phyloP scores from a whole-genome alignment of 2,113 vertebrate genomes.

The Thalassarche chlororhynchos region DNA sequence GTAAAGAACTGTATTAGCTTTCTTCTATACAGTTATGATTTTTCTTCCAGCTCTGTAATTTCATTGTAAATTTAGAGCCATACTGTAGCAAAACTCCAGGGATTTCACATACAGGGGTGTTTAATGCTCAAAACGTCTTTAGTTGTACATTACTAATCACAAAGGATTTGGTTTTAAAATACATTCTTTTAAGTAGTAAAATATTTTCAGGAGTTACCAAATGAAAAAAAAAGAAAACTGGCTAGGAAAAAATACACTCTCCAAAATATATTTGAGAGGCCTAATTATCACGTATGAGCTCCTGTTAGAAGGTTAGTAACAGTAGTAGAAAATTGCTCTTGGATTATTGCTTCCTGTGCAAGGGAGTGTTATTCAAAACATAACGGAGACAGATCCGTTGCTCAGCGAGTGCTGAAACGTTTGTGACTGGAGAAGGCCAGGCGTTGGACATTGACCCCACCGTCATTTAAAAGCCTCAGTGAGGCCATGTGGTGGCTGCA shows the following conservation, averaged over 20 bases:
- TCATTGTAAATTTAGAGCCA: not conserved
- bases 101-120: slow-evolving; percentile 12
- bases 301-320: not conserved
- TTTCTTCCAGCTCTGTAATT: slow-evolving; percentile 13
- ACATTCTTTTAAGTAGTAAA: not conserved
- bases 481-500: not conserved
- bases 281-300: not conserved
- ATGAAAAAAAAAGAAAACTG: not conserved
- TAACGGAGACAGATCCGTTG: slow-evolving; percentile 1
- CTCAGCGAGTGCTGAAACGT: not conserved
- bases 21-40: not conserved
- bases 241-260: not conserved
- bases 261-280: not conserved
- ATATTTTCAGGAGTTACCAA: not conserved
- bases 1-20: not conserved
- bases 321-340: not conserved
- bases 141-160: slow-evolving; percentile 25
- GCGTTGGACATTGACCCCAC: not conserved
- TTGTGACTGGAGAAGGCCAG: not conserved
- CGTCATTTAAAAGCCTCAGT: not conserved
- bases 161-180: slow-evolving; percentile 17
- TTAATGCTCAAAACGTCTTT: slow-evolving; percentile 48
- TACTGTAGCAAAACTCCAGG: not conserved
- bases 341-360: slow-evolving; percentile 42
- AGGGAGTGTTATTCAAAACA: not conserved